Conservation (phyloP, 2,113 vertebrate genomes). For the Dasyprocta punctata region DNA sequence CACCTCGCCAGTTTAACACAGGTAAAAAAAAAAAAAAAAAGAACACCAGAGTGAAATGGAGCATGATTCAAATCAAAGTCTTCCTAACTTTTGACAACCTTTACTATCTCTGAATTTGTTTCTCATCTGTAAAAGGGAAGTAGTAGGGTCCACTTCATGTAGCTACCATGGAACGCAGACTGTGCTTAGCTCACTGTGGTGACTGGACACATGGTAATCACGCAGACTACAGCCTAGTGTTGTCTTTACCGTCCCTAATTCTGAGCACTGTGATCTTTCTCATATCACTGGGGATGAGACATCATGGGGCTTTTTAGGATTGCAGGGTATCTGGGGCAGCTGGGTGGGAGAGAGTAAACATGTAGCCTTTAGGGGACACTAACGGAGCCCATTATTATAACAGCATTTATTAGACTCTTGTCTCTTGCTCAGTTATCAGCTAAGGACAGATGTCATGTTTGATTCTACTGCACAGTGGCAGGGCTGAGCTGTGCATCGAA, state of each 20-base stretch:
- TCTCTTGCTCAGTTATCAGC: neutral
- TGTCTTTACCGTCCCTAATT: neutral
- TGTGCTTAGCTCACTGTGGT: neutral
- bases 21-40: no score
- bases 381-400: neutral
- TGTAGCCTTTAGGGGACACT: neutral
- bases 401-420: neutral
- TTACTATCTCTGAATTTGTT: neutral
- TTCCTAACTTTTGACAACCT: neutral
- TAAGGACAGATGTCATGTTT: neutral
- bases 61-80: neutral
- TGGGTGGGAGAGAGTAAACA: neutral
- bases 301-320: neutral
- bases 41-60: neutral
- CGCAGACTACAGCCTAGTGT: fast-evolving
- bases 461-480: neutral
- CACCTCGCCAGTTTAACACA: neutral
- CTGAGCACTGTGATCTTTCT: neutral
- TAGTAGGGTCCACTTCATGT: neutral
- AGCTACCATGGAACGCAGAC: neutral
- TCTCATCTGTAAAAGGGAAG: neutral
- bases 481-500: neutral
- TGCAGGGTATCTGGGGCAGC: neutral
- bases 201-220: neutral
- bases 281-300: no score